phyloP scores from a whole-genome alignment of 2,888 invertebrate genomes.

The Ennomos fuscantarius region DNA sequence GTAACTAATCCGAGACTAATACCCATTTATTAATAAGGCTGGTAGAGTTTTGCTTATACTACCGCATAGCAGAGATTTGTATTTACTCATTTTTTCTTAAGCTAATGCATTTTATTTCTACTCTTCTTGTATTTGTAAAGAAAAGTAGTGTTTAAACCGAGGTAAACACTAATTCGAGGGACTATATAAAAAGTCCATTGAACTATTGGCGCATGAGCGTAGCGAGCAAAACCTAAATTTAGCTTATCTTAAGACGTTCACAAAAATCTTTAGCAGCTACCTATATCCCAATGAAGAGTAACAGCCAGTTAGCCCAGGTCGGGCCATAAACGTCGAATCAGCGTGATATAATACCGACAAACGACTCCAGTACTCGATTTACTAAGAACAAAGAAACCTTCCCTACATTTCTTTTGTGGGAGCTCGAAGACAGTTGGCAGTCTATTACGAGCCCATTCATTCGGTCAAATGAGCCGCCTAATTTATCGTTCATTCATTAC shows the following conservation, averaged over 20 bases:
- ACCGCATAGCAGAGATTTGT: too few species aligned
- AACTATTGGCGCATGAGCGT: too few species aligned
- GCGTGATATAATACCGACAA: constrained; percentile 80
- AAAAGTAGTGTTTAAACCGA: too few species aligned
- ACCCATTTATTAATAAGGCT: too few species aligned
- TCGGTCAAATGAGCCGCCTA: constrained; percentile 79
- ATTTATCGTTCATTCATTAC: constrained; percentile 73
- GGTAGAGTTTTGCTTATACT: too few species aligned
- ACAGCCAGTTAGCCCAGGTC: constrained; percentile 62
- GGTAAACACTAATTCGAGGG: too few species aligned
- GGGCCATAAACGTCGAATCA: constrained; percentile 81
- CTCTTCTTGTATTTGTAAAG: too few species aligned
- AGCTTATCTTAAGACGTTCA: constrained; percentile 25
- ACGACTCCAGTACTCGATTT: constrained; percentile 78
- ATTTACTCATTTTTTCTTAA: too few species aligned
- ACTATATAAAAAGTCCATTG: too few species aligned
- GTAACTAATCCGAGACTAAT: too few species aligned
- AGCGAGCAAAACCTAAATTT: constrained; percentile 29
- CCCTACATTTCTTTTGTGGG: constrained; percentile 78
- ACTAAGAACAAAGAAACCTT: constrained; percentile 79
- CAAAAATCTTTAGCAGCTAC: constrained; percentile 34
- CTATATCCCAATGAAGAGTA: constrained; percentile 62
- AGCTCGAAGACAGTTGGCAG: constrained; percentile 70
- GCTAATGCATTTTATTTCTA: too few species aligned
- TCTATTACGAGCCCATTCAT: constrained; percentile 79